These are phyloP conservation scores for Notoglanidium macrostoma DNA, from an alignment of 2,797 vertebrate genomes.

Conservation along the genomic window DNA sequence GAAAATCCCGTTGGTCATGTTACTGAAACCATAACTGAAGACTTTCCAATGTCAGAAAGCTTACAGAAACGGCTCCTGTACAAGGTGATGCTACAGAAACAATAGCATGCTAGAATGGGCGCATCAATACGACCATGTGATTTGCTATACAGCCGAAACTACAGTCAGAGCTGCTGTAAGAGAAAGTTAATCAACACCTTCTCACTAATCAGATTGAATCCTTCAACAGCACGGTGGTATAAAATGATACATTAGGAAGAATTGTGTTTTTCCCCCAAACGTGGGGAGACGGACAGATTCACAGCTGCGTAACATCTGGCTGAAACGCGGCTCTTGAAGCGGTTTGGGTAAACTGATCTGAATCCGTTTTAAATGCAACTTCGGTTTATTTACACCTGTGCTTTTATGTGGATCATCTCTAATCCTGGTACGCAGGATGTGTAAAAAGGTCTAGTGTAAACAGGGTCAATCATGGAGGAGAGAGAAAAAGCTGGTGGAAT, in stretches of 20 bases:
- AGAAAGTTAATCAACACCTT: background rate
- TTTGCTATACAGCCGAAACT: background rate
- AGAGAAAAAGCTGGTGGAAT: background rate
- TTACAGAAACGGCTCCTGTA: background rate
- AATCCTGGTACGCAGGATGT: background rate
- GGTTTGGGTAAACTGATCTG: background rate
- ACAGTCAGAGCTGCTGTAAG: background rate
- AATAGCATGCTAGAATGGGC: background rate
- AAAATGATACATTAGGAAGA: background rate
- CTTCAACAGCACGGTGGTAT: background rate
- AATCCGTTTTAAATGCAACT: background rate
- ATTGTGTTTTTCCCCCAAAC: background rate
- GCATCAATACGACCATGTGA: background rate
- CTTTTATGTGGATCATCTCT: background rate
- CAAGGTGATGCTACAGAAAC: background rate
- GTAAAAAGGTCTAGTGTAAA: background rate
- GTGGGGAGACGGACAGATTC: background rate
- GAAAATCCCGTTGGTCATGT: background rate
- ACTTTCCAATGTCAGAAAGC: too few species aligned
- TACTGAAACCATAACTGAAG: background rate
- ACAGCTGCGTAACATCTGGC: background rate
- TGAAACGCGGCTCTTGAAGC: background rate
- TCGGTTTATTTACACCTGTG: constrained; percentile 1
- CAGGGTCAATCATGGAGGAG: background rate
- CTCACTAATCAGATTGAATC: background rate